These are phyloP conservation scores for Pangasius djambal DNA, from an alignment of 2,797 vertebrate genomes.

Conservation along the genomic window DNA sequence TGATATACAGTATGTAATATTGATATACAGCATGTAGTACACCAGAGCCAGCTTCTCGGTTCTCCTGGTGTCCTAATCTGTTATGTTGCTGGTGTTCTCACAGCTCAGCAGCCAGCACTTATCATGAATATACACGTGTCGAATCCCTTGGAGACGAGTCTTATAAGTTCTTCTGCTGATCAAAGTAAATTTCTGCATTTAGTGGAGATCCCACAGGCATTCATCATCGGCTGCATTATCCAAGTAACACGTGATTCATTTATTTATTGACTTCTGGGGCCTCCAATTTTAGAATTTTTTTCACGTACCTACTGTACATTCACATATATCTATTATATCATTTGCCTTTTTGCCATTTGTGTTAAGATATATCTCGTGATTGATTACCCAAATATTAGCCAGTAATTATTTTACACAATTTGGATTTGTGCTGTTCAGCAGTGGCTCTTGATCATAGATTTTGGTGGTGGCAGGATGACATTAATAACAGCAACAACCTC, in stretches of 20 bases:
- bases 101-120: constrained; percentile 19
- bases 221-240: constrained; percentile 23
- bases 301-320: background rate
- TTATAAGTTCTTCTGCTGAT: constrained; percentile 45
- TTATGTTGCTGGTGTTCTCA: constrained; percentile 19
- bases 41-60: background rate
- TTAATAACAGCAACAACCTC: background rate
- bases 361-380: background rate
- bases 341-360: background rate
- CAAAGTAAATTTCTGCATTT: constrained; percentile 51
- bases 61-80: background rate
- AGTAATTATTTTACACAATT: background rate
- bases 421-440: background rate
- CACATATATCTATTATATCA: background rate
- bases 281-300: background rate
- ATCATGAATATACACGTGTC: constrained; percentile 35
- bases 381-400: background rate
- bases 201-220: constrained; percentile 37
- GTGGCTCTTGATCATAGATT: background rate
- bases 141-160: constrained; percentile 58
- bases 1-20: background rate
- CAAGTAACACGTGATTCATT: constrained; percentile 31
- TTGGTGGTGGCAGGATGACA: background rate
- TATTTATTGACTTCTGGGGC: constrained; percentile 17
- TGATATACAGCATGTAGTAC: background rate